Base-by-base conservation (phyloP, 2,797 vertebrate species). In the Acanthurus leucopareius region DNA sequence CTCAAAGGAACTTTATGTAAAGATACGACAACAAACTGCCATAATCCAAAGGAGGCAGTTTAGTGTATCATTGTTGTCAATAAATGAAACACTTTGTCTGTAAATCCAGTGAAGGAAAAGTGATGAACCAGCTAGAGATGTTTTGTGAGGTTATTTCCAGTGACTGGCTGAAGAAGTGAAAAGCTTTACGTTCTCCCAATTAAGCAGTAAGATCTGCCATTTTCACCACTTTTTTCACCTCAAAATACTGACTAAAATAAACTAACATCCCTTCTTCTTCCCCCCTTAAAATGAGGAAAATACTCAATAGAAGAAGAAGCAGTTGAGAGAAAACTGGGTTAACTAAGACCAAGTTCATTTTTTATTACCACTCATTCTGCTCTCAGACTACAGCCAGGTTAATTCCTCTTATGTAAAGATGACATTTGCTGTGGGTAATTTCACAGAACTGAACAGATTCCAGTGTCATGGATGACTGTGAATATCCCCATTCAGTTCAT, bases 361-460 rank as follows among this genome's bases (percentile, higher is more conserved):
- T 32, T 32, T 32, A 32, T 32, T 32, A 32, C 28, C 28, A 32
- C 2, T 32, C 28, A 32, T 32, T 32, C 28, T 32, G 28, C 28
- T 32, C 28, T 32, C 28, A 32, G 28, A 32, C 28, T 32, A 32
- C 28, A 32, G 28, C 28, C 28, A 5, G 28, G 28, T 32, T 32
- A 32, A 2, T 32, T 32, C 4, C 4, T 32, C 28, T 32, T 32
- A 20, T 28, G 5, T 53, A 51, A 66, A 69, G 69, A 22, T 32
- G 4, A 51, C 16, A 56, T 68, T 68, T 6, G 20, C 38, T 59
- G 4, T 4, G 40, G 51, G 40, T 48, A 38, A 57, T 74, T 71
- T 77, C 70, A 77, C 53, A 20, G 6, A 52, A 42, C 13, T 52
- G n/a, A 51, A 40, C 67, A 60, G 47, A 53, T 48, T 35, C 13